A percentile compares a stretch with the other conserved stretches of the same genome.
Conservation (phyloP, 2,888 invertebrate species). For the Ichneumoninae sp. region DNA sequence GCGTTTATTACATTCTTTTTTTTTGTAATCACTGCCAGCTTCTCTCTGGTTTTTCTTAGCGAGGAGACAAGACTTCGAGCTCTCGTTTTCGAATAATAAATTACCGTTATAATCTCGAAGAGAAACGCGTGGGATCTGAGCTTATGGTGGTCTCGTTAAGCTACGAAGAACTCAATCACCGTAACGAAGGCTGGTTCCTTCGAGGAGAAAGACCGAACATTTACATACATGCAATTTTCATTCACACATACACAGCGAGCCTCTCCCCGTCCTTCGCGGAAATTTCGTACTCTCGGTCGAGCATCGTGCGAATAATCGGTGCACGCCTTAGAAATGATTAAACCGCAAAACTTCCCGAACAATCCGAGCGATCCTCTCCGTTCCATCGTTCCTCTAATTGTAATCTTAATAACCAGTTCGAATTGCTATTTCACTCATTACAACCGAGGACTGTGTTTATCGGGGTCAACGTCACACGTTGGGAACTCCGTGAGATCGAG, state of each 20-base stretch:
- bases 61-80: background rate
- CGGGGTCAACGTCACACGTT: slow-evolving; percentile 15
- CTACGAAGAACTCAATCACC: slow-evolving; percentile 31
- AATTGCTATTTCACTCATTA: background rate
- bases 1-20: background rate
- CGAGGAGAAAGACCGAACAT: background rate
- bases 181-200: slow-evolving; percentile 11
- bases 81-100: slow-evolving; percentile 28
- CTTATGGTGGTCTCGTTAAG: slow-evolving; percentile 44
- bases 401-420: slow-evolving; percentile 47
- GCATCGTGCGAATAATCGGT: slow-evolving; percentile 16
- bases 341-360: slow-evolving; percentile 48
- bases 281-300: slow-evolving; percentile 35
- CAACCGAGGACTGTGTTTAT: background rate
- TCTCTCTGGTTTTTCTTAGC: slow-evolving; percentile 5
- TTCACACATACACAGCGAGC: background rate
- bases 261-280: slow-evolving; percentile 37
- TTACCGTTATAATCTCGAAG: slow-evolving; percentile 36
- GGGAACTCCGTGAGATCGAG: background rate
- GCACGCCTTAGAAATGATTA: slow-evolving; percentile 40
- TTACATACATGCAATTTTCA: background rate
- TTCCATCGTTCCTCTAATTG: slow-evolving; percentile 38
- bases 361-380: slow-evolving; percentile 37
- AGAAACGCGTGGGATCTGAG: slow-evolving; percentile 47
- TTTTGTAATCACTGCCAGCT: background rate